Percentiles rank a stretch among this genome's conserved stretches.
These are phyloP conservation scores for Drosophila leontia DNA, from an alignment of 1,140 invertebrate genomes.

Conservation along the genomic window DNA sequence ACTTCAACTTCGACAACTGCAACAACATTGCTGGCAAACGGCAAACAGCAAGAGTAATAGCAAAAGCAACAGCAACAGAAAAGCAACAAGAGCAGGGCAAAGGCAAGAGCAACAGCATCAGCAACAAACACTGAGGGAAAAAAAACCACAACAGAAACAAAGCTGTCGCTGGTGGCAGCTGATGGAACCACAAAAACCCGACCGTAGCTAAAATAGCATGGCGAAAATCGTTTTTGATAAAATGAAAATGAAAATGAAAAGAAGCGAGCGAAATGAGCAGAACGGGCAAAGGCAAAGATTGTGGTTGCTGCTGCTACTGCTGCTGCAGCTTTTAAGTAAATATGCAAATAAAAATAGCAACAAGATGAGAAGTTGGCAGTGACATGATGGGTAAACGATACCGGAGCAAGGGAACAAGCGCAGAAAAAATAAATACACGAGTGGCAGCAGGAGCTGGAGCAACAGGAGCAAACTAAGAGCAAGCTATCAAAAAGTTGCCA, in stretches of 20 bases:
- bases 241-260: constrained; percentile 67
- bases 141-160: constrained; percentile 55
- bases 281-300: constrained; percentile 50
- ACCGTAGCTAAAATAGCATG: constrained; percentile 74
- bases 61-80: constrained; percentile 18
- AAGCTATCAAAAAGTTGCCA: constrained; percentile 31
- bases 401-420: constrained; percentile 19
- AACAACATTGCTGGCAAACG: constrained; percentile 49
- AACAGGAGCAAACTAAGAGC: constrained; percentile 29
- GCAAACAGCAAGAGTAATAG: constrained; percentile 1
- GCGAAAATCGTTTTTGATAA: constrained; percentile 77
- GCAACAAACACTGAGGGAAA: constrained; percentile 13
- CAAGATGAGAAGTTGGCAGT: constrained; percentile 66
- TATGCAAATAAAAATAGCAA: constrained; percentile 79
- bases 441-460: neutral
- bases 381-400: constrained; percentile 78
- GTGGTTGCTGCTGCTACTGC: constrained; percentile 29
- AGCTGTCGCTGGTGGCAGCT: constrained; percentile 55
- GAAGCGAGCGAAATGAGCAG: constrained; percentile 57
- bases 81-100: constrained; percentile 43
- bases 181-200: constrained; percentile 56
- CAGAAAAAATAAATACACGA: constrained; percentile 26
- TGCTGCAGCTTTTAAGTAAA: constrained; percentile 71
- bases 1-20: constrained; percentile 79
- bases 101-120: constrained; percentile 19